Conservation (phyloP, 2,113 vertebrate genomes). For the Fulmarus glacialis region DNA sequence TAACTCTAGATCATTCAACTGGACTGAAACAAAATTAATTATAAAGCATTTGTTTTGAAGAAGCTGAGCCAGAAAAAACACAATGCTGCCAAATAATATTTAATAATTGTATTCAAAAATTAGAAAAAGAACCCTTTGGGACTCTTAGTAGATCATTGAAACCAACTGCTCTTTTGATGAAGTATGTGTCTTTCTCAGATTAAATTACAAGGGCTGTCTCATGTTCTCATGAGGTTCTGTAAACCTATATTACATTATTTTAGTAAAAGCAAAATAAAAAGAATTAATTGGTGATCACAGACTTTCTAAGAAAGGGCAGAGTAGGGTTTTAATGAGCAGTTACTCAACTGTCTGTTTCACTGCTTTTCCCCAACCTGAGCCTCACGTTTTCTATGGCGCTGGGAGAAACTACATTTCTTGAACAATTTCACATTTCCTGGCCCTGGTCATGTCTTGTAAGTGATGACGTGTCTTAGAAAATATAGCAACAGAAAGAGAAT, state of each 20-base stretch:
- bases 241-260: conserved; percentile 44
- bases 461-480: conserved; percentile 61
- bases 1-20: conserved; percentile 50
- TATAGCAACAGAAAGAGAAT: conserved; percentile 10
- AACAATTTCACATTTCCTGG: conserved; percentile 54
- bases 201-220: conserved; percentile 46
- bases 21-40: conserved; percentile 59
- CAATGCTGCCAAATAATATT: conserved; percentile 68
- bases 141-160: conserved; percentile 53
- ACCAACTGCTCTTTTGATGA: conserved; percentile 56
- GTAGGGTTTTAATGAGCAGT: not conserved
- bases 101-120: conserved; percentile 61
- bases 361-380: not conserved
- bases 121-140: conserved; percentile 39
- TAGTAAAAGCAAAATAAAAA: conserved; percentile 45
- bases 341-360: not conserved
- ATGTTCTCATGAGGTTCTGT: conserved; percentile 48
- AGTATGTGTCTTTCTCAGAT: conserved; percentile 52
- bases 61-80: conserved; percentile 68
- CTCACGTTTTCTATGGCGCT: not conserved
- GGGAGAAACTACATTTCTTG: conserved; percentile 42
- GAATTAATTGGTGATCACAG: conserved; percentile 32
- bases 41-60: conserved; percentile 60
- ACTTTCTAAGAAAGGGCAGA: not conserved
- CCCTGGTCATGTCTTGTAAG: conserved; percentile 36